Evolutionary conservation across 2,797 vertebrate genomes (phyloP).

Genomic region (Eulemur coronatus): DNA sequence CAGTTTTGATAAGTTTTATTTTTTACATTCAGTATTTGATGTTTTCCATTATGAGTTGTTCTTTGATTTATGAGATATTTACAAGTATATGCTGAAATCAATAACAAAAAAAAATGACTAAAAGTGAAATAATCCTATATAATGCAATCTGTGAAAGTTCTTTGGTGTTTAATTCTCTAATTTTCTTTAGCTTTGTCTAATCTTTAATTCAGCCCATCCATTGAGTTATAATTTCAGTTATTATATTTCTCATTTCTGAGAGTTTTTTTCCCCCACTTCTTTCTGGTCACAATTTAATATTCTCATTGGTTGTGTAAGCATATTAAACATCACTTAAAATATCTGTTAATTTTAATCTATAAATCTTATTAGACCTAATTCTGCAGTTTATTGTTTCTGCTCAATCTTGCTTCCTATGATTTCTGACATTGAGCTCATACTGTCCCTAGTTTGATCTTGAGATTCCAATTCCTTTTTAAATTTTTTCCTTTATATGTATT

Average conservation of each 20-base stretch:
- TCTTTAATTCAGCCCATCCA: neutral
- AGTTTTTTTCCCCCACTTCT: neutral
- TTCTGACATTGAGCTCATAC: neutral
- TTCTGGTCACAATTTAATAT: neutral
- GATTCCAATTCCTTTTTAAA: neutral
- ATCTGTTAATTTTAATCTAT: neutral
- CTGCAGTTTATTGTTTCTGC: neutral
- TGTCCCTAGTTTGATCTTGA: neutral
- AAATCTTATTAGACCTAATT: neutral
- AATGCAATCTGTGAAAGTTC: neutral
- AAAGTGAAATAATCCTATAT: neutral
- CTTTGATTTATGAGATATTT: neutral
- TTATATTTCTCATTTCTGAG: neutral
- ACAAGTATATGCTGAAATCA: neutral
- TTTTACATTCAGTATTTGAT: neutral
- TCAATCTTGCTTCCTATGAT: neutral
- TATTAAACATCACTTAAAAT: neutral
- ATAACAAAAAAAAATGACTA: neutral
- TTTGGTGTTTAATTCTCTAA: neutral
- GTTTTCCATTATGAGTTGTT: neutral
- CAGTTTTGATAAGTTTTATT: neutral
- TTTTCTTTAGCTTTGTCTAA: neutral
- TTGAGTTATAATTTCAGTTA: neutral
- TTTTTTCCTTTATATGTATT: neutral
- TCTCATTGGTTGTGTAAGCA: neutral